These are phyloP conservation scores for Mustelus asterias DNA, from an alignment of 2,113 vertebrate genomes.

Conservation along the genomic window DNA sequence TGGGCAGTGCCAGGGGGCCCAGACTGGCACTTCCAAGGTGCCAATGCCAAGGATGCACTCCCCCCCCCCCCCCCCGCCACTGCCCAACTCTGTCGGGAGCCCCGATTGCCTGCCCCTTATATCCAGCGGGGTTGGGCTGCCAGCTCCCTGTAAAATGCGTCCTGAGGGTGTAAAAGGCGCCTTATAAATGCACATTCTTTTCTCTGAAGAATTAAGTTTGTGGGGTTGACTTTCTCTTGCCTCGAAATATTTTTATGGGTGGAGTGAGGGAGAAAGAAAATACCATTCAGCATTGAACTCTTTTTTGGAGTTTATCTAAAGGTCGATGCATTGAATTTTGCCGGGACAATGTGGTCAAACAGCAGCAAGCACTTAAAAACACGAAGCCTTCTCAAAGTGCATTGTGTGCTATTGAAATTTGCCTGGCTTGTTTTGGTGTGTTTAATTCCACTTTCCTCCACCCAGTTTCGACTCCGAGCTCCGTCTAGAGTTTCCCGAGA, in stretches of 20 bases:
- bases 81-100: no score
- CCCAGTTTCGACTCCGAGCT: neutral
- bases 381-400: neutral
- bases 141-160: neutral
- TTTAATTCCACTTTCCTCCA: neutral
- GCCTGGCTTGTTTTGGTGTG: neutral
- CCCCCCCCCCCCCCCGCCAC: no score
- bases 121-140: no score
- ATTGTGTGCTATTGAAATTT: neutral
- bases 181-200: neutral
- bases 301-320: neutral
- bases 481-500: neutral
- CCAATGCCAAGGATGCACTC: no score
- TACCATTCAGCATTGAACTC: neutral
- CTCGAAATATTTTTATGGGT: neutral
- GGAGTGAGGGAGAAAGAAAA: neutral
- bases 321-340: neutral
- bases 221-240: neutral
- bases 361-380: neutral
- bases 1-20: no score
- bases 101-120: no score
- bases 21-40: no score
- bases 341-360: neutral
- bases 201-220: neutral
- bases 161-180: neutral